Conservation (phyloP, 2,113 vertebrate species). For the Pseudorectes ferrugineus region DNA sequence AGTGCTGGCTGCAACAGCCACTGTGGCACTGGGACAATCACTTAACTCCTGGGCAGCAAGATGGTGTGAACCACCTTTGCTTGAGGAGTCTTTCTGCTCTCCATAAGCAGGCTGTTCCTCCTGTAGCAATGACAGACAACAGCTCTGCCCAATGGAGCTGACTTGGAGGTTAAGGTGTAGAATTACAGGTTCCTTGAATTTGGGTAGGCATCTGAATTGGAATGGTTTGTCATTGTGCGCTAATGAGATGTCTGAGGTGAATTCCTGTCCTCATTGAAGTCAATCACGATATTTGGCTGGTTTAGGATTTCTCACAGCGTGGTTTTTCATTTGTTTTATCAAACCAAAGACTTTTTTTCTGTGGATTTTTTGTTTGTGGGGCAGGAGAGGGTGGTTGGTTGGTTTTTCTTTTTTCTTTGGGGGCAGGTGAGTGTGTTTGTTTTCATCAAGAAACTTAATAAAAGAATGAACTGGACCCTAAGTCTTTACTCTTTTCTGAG, state of each 20-base stretch:
- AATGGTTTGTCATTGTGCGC: neutral
- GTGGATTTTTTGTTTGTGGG: neutral
- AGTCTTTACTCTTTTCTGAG: neutral
- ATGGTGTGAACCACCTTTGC: neutral
- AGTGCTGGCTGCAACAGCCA: neutral
- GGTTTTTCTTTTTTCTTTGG: neutral
- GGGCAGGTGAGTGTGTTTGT: neutral
- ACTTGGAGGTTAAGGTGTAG: neutral
- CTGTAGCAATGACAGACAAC: neutral
- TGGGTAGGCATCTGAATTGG: neutral
- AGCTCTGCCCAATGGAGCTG: neutral
- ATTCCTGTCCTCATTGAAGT: neutral
- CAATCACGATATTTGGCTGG: neutral
- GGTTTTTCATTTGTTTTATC: neutral
- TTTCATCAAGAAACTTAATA: neutral
- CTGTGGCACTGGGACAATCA: neutral
- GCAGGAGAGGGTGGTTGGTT: too few species aligned
- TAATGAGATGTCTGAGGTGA: neutral
- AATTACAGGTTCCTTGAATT: neutral
- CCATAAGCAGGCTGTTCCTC: neutral
- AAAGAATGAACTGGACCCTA: neutral
- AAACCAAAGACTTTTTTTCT: neutral
- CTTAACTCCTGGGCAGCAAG: neutral
- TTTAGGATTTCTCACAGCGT: neutral
- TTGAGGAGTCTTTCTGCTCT: rapidly evolving